These are phyloP conservation scores for Nesoenas mayeri DNA, from an alignment of 2,113 vertebrate genomes.

Conservation along the genomic window DNA sequence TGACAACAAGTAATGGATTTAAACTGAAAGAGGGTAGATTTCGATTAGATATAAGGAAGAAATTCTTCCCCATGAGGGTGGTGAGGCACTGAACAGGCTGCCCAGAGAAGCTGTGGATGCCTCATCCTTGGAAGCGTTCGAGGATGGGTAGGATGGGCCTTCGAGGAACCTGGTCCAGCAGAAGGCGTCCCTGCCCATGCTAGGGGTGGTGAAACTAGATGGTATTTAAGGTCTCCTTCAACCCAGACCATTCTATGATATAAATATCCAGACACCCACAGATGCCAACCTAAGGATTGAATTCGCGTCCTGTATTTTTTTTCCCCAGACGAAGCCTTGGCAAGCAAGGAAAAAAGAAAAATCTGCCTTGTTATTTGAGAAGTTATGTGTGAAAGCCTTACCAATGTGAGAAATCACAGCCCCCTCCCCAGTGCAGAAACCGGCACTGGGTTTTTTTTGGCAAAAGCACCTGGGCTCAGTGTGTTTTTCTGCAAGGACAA, in stretches of 20 bases:
- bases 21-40: neutral
- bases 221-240: neutral
- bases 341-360: fast-evolving
- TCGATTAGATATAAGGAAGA: neutral
- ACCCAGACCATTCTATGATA: neutral
- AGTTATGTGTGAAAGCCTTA: neutral
- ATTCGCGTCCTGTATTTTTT: neutral
- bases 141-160: fast-evolving
- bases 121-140: neutral
- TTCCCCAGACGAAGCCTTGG: neutral
- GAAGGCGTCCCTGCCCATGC: neutral
- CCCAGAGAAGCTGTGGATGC: neutral
- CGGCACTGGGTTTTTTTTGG: fast-evolving
- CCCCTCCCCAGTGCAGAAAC: fast-evolving
- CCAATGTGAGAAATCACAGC: neutral
- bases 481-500: neutral
- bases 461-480: neutral
- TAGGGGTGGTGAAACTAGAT: neutral
- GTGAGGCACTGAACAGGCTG: neutral
- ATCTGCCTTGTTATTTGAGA: neutral
- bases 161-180: neutral
- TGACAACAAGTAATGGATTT: neutral
- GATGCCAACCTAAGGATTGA: conserved; percentile 17
- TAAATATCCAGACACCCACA: conserved; percentile 19
- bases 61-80: neutral